phyloP scores from a whole-genome alignment of 2,113 vertebrate genomes.

The Rhinichthys klamathensis region DNA sequence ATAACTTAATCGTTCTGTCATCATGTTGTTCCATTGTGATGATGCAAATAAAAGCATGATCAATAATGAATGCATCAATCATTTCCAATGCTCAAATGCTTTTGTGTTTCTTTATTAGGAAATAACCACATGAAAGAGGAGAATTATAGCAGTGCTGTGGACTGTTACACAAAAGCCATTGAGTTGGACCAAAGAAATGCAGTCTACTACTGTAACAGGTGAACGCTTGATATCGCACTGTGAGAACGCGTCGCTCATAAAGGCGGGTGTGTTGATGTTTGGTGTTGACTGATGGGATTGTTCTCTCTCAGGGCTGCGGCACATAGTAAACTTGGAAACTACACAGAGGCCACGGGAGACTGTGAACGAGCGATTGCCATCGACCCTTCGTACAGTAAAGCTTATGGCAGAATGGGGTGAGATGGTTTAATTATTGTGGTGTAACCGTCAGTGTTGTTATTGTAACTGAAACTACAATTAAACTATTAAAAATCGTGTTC shows the following conservation, averaged over 20 bases:
- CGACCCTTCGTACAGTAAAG: slow-evolving; percentile 95
- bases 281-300: slow-evolving; percentile 36
- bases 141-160: slow-evolving; percentile 90
- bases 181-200: slow-evolving; percentile 94
- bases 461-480: background rate
- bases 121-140: slow-evolving; percentile 99
- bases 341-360: slow-evolving; percentile 89
- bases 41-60: background rate
- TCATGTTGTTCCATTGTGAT: background rate
- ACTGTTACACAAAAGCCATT: slow-evolving; percentile 92
- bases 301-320: slow-evolving; percentile 86
- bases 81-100: slow-evolving; percentile 1
- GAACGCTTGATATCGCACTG: background rate
- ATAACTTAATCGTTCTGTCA: background rate
- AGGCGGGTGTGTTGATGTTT: background rate
- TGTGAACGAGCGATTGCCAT: slow-evolving; percentile 95
- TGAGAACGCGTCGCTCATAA: slow-evolving; percentile 33
- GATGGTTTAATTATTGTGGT: slow-evolving; percentile 45
- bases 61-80: slow-evolving; percentile 10
- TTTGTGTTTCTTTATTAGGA: slow-evolving; percentile 73
- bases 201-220: slow-evolving; percentile 97
- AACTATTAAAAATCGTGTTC: background rate
- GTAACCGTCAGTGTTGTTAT: background rate
- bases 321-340: slow-evolving; percentile 92
- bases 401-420: slow-evolving; percentile 98